A percentile compares a stretch with the other conserved stretches of the same genome.
Conservation (phyloP, 2,888 invertebrate genomes). For the Abscondita cerata region DNA sequence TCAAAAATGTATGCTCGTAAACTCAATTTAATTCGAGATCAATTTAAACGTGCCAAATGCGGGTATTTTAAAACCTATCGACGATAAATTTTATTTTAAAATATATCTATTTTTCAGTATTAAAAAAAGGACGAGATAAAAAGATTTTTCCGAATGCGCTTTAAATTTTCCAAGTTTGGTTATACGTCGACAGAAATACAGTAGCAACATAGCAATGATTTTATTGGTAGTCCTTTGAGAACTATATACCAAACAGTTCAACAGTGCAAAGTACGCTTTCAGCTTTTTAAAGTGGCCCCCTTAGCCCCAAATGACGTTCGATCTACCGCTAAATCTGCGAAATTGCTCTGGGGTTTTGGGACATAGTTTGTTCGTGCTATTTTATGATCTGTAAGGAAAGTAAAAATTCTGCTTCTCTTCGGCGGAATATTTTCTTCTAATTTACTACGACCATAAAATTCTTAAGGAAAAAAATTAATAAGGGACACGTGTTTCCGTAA, state of each 20-base stretch:
- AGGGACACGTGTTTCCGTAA: constrained; percentile 15
- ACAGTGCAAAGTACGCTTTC: constrained; percentile 59
- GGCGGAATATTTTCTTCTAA: constrained; percentile 4
- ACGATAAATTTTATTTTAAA: not conserved
- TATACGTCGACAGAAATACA: constrained; percentile 21
- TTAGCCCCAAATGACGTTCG: constrained; percentile 59
- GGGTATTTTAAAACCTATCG: too few relatives aligned
- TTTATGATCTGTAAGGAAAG: constrained; percentile 32
- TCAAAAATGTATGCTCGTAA: too few relatives aligned
- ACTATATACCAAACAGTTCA: constrained; percentile 52
- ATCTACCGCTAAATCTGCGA: constrained; percentile 57
- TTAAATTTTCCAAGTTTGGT: constrained; percentile 18
- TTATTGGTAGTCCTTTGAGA: constrained; percentile 55
- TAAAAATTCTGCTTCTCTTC: constrained; percentile 25
- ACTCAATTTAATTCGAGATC: too few relatives aligned
- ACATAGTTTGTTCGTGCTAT: constrained; percentile 37
- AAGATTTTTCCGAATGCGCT: constrained; percentile 4
- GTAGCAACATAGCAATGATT: constrained; percentile 52
- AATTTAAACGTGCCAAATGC: too few relatives aligned
- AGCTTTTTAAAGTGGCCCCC: constrained; percentile 60
- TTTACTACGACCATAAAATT: not conserved
- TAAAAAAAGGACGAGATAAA: not conserved
- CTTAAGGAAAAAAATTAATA: not conserved
- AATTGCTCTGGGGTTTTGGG: constrained; percentile 55
- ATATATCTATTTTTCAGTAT: not conserved